These are phyloP conservation scores for Phoxinus phoxinus DNA, from an alignment of 2,113 vertebrate genomes.

Conservation along the genomic window DNA sequence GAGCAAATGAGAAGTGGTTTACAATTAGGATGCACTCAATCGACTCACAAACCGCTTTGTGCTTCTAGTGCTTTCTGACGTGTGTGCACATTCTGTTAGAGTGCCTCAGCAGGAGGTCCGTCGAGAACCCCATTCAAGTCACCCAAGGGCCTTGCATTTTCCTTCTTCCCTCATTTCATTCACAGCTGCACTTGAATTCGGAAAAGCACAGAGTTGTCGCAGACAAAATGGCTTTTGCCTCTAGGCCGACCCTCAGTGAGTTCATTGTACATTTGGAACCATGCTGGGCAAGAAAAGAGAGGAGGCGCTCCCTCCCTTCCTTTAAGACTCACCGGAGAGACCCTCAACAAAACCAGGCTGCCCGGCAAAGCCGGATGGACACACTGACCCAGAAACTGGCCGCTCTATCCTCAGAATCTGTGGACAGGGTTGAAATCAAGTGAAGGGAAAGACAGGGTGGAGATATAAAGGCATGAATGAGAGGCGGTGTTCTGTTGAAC, in stretches of 20 bases:
- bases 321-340: neutral
- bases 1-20: constrained; percentile 31
- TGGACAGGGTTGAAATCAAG: constrained; percentile 12
- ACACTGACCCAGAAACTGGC: constrained; percentile 49
- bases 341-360: constrained; percentile 1
- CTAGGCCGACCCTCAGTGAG: constrained; percentile 14
- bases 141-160: neutral
- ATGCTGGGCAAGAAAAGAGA: constrained; percentile 32
- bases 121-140: constrained; percentile 20
- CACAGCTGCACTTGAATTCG: constrained; percentile 35
- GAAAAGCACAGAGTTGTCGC: neutral
- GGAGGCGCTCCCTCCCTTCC: neutral
- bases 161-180: neutral
- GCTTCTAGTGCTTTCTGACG: constrained; percentile 15
- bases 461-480: constrained; percentile 35
- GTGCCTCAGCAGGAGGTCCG: constrained; percentile 20
- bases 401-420: constrained; percentile 25
- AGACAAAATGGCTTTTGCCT: constrained; percentile 38
- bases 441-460: neutral
- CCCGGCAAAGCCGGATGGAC: constrained; percentile 19
- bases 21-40: constrained; percentile 10
- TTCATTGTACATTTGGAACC: constrained; percentile 37
- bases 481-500: constrained; percentile 59
- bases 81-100: constrained; percentile 31
- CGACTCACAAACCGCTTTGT: neutral